phyloP scores from a whole-genome alignment of 2,797 vertebrate genomes.

The Danio aesculapii region DNA sequence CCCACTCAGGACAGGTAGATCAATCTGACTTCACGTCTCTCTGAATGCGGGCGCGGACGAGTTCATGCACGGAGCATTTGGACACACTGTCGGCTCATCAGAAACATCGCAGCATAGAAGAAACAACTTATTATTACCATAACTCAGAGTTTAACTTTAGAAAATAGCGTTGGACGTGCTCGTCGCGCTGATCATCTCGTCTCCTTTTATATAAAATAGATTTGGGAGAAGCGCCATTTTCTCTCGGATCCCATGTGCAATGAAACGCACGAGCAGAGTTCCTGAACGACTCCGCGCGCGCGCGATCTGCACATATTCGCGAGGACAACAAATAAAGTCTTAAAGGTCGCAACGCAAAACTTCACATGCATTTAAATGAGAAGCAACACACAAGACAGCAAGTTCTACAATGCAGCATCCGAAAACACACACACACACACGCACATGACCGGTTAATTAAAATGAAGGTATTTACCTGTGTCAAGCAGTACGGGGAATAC shows the following conservation, averaged over 20 bases:
- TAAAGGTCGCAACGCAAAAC: conserved; percentile 34
- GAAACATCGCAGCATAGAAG: background rate
- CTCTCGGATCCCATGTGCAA: conserved; percentile 86
- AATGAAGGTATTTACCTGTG: conserved; percentile 84
- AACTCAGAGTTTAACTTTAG: background rate
- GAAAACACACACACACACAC: conserved; percentile 32
- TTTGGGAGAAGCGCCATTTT: conserved; percentile 94
- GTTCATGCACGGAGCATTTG: background rate
- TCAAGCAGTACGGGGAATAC: conserved; percentile 96
- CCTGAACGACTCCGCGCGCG: conserved; percentile 79
- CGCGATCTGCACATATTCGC: conserved; percentile 59
- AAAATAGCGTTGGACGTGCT: no score
- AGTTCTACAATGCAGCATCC: conserved; percentile 52
- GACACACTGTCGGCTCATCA: background rate
- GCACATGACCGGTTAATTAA: conserved; percentile 51
- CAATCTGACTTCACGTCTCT: background rate
- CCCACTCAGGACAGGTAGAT: conserved; percentile 19
- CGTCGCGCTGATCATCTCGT: conserved; percentile 56
- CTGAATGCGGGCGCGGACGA: conserved; percentile 3
- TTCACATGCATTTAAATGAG: conserved; percentile 70
- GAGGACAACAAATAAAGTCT: conserved; percentile 58
- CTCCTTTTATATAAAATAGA: conserved; percentile 82
- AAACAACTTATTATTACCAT: background rate
- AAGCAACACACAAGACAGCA: conserved; percentile 46
- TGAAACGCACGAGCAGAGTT: conserved; percentile 80